Conservation (phyloP, 2,888 invertebrate genomes). For the Mesorhabditis spiculigera region DNA sequence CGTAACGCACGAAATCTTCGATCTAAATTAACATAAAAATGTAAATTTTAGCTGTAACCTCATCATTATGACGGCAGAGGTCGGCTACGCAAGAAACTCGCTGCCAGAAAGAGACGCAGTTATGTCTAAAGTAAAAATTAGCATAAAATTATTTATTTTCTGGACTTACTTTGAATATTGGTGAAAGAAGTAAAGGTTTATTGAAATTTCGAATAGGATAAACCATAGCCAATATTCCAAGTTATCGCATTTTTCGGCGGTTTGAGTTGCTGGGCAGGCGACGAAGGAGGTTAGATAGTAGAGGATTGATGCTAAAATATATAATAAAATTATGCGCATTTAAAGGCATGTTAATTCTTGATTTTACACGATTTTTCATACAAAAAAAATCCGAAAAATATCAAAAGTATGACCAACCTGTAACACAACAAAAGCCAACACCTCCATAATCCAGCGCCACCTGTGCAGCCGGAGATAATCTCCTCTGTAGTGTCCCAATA, state of each 20-base stretch:
- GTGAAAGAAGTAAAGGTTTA: slow-evolving; percentile 31
- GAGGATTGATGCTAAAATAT: not conserved
- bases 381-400: too few species aligned
- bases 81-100: slow-evolving; percentile 37
- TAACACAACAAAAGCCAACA: not conserved
- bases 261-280: not conserved
- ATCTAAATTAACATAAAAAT: not conserved
- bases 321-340: too few species aligned
- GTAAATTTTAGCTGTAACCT: not conserved
- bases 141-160: not conserved
- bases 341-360: too few species aligned
- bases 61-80: slow-evolving; percentile 24
- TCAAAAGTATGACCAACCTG: not conserved
- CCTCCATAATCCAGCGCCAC: not conserved
- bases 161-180: slow-evolving; percentile 26
- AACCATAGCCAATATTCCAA: slow-evolving; percentile 10
- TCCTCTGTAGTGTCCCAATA: too few species aligned
- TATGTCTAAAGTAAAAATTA: slow-evolving; percentile 21
- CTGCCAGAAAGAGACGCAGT: slow-evolving; percentile 40
- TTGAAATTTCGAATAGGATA: slow-evolving; percentile 12
- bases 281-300: not conserved
- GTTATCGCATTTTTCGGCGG: not conserved
- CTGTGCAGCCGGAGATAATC: too few species aligned
- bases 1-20: not conserved
- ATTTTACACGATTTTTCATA: too few species aligned